Base-by-base conservation (phyloP, 2,113 vertebrate species). In the Poicephalus gulielmi region DNA sequence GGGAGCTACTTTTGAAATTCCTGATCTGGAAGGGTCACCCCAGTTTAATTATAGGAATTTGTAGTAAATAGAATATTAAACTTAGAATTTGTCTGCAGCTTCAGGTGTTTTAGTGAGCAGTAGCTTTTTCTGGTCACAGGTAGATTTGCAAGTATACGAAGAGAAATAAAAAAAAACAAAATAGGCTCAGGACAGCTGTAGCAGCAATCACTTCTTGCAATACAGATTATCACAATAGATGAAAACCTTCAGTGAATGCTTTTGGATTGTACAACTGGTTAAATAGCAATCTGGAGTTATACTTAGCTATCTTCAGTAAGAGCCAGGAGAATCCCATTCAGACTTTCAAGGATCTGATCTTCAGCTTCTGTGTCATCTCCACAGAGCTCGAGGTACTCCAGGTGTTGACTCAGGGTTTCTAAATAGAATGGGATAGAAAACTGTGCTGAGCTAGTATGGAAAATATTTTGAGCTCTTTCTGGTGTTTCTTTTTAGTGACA, bases 241-340 rank as follows among this genome's bases (percentile, higher is more conserved):
- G 0, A 67, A 70, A 86, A 33, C 6, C 8, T 85, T 27, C 22
- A 47, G 10, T 30, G 27, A 90, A 49, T 37, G 27, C 15, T 79
- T 90, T 82, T 17, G 12, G 39, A 14, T 27, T 66, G 22, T 64
- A 44, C 14, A 73, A 25, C 41, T 23, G 12, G 13, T 92, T 52
- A 52, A 59, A 77, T 11, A 33, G 53, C 37, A 14, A 69, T 80
- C 30, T 6, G 20, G 39, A 83, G 46, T 59, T 81, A 92, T 97
- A 98, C 97, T 98, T 97, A 98, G 96, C 97, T 97, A 9, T 98
- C 96, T 98, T 97, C 95, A 84, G 69, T 63, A 66, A 98, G 55
- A 91, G 97, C 95, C 83, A 94, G 88, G 41, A 98, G 97, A 92
- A 98, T 95, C 60, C 88, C 94, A 64, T 97, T 91, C 78, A 98